A percentile compares a stretch with the other conserved stretches of the same genome.
Evolutionary conservation across 1,140 invertebrate species (phyloP).

Genomic region (Meloidogyne hapla): DNA sequence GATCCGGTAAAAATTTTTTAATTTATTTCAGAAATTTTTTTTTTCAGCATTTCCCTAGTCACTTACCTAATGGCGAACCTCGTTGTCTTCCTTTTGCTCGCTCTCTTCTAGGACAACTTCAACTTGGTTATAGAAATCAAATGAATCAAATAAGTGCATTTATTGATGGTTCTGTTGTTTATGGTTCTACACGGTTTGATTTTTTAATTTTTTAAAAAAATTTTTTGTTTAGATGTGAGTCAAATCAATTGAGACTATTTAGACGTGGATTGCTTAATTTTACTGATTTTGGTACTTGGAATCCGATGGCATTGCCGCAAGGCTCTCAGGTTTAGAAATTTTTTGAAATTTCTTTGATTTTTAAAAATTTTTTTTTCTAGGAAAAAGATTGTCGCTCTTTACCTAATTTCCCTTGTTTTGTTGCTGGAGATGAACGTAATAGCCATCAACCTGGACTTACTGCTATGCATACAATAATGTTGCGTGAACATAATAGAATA

Average conservation of each 20-base stretch:
- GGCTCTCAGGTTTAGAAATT: constrained; percentile 33
- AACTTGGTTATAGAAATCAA: constrained; percentile 66
- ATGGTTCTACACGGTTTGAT: not conserved
- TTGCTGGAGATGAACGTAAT: constrained; percentile 52
- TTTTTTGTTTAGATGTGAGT: constrained; percentile 70
- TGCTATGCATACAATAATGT: constrained; percentile 80
- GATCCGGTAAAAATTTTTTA: no score
- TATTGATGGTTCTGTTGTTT: constrained; percentile 77
- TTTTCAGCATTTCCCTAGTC: constrained; percentile 44
- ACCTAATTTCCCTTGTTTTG: constrained; percentile 46
- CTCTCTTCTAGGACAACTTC: constrained; percentile 81
- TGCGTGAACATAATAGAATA: constrained; percentile 68
- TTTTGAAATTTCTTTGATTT: not conserved
- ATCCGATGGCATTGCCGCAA: constrained; percentile 40
- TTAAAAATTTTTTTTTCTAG: not conserved
- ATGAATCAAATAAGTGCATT: constrained; percentile 76
- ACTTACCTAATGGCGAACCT: constrained; percentile 48
- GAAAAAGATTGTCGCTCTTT: constrained; percentile 55
- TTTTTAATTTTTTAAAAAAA: not conserved
- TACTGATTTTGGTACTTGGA: constrained; percentile 51
- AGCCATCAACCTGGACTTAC: constrained; percentile 69
- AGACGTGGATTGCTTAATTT: constrained; percentile 53
- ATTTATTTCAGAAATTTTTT: no score
- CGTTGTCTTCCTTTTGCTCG: constrained; percentile 85
- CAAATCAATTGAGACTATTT: constrained; percentile 66